Evolutionary conservation across 2,797 vertebrate species (phyloP).

Genomic region (Naso thynnoides): DNA sequence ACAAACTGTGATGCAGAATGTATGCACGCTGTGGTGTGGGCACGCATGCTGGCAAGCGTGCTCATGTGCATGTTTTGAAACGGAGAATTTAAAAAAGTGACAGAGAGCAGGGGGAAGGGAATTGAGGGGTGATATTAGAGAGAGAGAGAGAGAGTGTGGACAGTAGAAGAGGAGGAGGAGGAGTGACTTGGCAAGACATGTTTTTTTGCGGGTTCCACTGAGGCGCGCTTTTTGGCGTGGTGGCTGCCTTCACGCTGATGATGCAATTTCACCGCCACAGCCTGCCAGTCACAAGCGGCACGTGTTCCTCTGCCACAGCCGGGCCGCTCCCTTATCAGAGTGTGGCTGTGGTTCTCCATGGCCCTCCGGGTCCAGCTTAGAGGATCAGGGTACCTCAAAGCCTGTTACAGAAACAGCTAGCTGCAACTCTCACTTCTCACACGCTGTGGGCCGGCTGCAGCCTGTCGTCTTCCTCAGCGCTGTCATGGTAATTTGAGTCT

Average conservation of each 20-base stretch:
- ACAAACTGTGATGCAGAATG: constrained; percentile 60
- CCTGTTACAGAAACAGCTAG: constrained; percentile 62
- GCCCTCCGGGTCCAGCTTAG: constrained; percentile 53
- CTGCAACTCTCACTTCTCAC: constrained; percentile 51
- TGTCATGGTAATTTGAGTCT: constrained; percentile 70
- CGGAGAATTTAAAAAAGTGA: constrained; percentile 66
- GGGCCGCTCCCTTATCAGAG: constrained; percentile 54
- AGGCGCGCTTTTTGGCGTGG: constrained; percentile 67
- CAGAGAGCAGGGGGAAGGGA: constrained; percentile 39
- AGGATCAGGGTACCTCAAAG: constrained; percentile 65
- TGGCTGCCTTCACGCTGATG: constrained; percentile 69
- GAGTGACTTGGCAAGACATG: constrained; percentile 67
- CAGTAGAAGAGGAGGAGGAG: constrained; percentile 40
- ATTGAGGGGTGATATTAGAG: constrained; percentile 38
- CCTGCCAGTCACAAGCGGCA: constrained; percentile 34
- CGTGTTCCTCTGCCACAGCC: constrained; percentile 48
- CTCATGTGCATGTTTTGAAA: constrained; percentile 78
- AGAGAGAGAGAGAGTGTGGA: constrained; percentile 42
- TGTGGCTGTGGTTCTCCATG: constrained; percentile 47
- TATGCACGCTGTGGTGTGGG: constrained; percentile 64
- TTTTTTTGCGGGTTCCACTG: constrained; percentile 59
- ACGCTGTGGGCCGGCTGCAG: constrained; percentile 23
- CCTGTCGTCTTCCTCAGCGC: constrained; percentile 31
- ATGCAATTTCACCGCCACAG: constrained; percentile 73
- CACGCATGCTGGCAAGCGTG: constrained; percentile 73